A percentile compares a stretch with the other conserved stretches of the same genome.
Evolutionary conservation across 2,113 vertebrate genomes (phyloP).

Genomic region (Hyperopisus bebe): DNA sequence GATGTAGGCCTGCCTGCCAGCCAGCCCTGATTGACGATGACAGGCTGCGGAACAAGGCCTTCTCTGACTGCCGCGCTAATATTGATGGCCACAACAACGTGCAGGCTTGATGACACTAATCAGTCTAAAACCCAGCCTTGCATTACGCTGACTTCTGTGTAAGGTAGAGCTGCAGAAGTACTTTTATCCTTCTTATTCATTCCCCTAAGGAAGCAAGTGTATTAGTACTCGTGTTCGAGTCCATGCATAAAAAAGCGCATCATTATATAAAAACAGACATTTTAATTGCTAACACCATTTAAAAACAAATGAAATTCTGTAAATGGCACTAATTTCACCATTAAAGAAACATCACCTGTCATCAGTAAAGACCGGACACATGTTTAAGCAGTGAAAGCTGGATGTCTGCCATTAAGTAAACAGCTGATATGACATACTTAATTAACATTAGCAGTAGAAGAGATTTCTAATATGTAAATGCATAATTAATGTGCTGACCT

Average conservation of each 20-base stretch:
- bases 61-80: neutral
- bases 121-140: slow-evolving; percentile 20
- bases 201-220: neutral
- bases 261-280: neutral
- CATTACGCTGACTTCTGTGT: neutral
- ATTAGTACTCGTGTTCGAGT: neutral
- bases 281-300: neutral
- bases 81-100: neutral
- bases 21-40: slow-evolving; percentile 17
- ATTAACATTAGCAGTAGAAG: neutral
- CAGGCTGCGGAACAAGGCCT: neutral
- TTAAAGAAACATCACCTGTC: neutral
- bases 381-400: neutral
- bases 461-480: neutral
- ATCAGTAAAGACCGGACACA: neutral
- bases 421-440: neutral
- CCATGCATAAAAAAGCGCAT: neutral
- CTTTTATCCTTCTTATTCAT: neutral
- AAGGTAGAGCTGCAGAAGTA: neutral
- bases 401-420: neutral
- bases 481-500: neutral
- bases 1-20: slow-evolving; percentile 8
- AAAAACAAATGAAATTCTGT: neutral
- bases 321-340: neutral
- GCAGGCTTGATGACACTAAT: slow-evolving; percentile 17